Evolutionary conservation across 2,888 invertebrate species (phyloP), one percentile per base, ranked within the genome.

Genomic region (Drosophila atripex): DNA sequence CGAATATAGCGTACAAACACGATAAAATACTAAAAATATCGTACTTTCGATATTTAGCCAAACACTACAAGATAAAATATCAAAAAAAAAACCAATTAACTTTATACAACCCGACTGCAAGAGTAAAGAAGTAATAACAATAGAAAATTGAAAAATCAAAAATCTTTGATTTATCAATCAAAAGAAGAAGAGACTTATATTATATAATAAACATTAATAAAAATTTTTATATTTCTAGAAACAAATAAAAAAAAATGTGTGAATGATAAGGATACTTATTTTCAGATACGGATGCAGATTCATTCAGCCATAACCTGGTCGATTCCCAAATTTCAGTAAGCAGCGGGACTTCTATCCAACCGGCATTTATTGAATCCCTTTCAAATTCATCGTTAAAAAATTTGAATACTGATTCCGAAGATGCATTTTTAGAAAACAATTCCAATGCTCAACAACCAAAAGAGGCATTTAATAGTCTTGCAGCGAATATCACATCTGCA

Each of bases 321-420:
- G 91, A 92, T 53, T 91, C 91, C n/a, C 91, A 92, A 74, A 88
- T 90, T 59, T 92, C 91, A 23, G 89, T 89, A 9, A 91, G 89
- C 73, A 92, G 92, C 73, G 86, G 89, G 21, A 78, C 90, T 23
- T 91, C 91, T 25, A 83, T 90, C 72, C 91, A 92, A 79, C 91
- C 91, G 14, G 91, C 91, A 16, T 71, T 91, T 23, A 90, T 90
- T 69, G 90, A 91, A 46, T 88, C 90, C 35, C 77, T 89, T 32
- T 86, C 85, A 28, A 89, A 85, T 38, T 79, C 88, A 30, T 86
- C 86, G 53, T 18, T 74, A 75, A 66, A 56, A 64, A 11, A 49
- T 35, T 32, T 32, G 12, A 32, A 32, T 12, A 12, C 12, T 5
- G 14, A n/a, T 35, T 35, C 7, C 14, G n/a, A 7, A n/a, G 7